Evolutionary conservation across 2,888 invertebrate species (phyloP).

Genomic region (Scotopteryx bipunctaria): DNA sequence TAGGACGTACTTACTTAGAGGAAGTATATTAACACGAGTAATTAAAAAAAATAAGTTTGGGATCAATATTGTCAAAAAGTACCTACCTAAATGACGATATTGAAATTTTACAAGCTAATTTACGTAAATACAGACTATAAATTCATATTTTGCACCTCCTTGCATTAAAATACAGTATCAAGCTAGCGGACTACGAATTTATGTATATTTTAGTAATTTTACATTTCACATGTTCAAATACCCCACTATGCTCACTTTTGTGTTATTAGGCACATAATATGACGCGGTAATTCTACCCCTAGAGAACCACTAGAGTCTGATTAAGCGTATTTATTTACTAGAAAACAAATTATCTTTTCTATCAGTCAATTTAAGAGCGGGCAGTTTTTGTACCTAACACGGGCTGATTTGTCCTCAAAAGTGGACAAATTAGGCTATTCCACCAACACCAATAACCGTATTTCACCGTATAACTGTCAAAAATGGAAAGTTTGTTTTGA

Average conservation of each 20-base stretch:
- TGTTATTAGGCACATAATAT: constrained; percentile 29
- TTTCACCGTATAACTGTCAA: too few relatives aligned
- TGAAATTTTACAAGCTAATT: constrained; percentile 2
- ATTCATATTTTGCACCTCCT: constrained; percentile 16
- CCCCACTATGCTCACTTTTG: constrained; percentile 12
- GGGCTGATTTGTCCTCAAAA: constrained; percentile 6
- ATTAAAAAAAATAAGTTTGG: neutral
- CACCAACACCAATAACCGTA: neutral
- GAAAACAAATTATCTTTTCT: constrained; percentile 22
- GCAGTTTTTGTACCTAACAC: constrained; percentile 33
- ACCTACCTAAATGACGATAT: neutral
- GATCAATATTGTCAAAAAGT: constrained; percentile 13
- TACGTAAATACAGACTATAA: constrained; percentile 19
- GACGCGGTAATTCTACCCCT: constrained; percentile 24
- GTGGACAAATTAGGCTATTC: neutral
- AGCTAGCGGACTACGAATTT: constrained; percentile 28
- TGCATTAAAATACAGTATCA: constrained; percentile 13
- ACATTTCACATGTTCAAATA: constrained; percentile 23
- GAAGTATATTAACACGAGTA: constrained; percentile 1
- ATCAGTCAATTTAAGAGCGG: constrained; percentile 34
- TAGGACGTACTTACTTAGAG: constrained; percentile 1
- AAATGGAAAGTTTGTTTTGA: too few relatives aligned
- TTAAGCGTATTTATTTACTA: constrained; percentile 44
- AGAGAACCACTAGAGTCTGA: constrained; percentile 47
- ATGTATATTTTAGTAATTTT: neutral